A percentile compares a stretch with the other conserved stretches of the same genome.
These are phyloP conservation scores for Notothenia rossii DNA, from an alignment of 2,113 vertebrate species.

Conservation along the genomic window DNA sequence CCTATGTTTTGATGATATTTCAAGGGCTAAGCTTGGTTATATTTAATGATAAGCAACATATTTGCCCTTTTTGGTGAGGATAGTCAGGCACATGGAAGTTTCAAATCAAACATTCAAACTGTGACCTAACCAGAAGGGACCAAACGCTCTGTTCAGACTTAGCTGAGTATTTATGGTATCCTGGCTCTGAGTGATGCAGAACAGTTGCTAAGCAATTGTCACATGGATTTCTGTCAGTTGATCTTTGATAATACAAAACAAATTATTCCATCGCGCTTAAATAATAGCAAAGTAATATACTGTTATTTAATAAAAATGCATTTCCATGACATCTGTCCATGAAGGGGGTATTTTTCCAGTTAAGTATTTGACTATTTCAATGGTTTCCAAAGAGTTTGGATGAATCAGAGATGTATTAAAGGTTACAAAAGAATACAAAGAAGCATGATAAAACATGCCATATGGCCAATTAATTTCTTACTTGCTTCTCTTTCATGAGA, in stretches of 20 bases:
- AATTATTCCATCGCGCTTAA: not conserved
- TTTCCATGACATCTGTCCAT: not conserved
- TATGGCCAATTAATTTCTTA: too few species aligned
- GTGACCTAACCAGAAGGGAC: not conserved
- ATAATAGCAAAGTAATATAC: not conserved
- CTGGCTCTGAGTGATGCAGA: too few species aligned
- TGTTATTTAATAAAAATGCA: not conserved
- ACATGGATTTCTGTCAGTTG: too few species aligned
- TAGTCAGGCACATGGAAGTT: not conserved
- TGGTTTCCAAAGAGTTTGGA: not conserved
- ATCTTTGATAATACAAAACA: not conserved
- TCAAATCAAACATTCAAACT: not conserved
- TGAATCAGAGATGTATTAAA: too few species aligned
- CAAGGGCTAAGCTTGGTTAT: not conserved
- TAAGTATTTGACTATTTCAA: not conserved
- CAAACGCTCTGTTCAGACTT: too few species aligned
- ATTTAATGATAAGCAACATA: slow-evolving; percentile 23
- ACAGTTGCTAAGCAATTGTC: too few species aligned
- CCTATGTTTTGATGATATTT: not conserved
- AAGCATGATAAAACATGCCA: too few species aligned
- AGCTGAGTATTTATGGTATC: not conserved
- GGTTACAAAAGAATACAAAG: not conserved
- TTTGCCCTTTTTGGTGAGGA: not conserved
- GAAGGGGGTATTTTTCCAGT: too few species aligned
- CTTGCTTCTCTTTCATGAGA: not conserved